phyloP scores from a whole-genome alignment of 2,113 vertebrate species.

The Cynocephalus volans region DNA sequence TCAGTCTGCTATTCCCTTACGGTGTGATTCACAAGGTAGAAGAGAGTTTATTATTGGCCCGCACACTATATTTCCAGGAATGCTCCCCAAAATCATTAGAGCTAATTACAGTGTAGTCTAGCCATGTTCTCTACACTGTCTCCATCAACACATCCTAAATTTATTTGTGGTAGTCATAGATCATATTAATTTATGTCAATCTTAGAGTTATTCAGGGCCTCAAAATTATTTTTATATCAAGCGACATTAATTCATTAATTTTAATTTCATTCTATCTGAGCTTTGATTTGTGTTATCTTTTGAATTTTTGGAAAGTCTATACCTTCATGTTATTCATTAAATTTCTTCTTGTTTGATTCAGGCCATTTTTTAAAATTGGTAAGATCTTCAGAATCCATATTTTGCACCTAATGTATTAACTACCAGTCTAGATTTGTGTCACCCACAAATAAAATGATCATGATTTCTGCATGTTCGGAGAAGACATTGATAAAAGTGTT shows the following conservation, averaged over 20 bases:
- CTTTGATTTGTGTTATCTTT: not conserved
- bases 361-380: not conserved
- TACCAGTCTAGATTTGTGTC: slow-evolving; percentile 39
- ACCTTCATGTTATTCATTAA: not conserved
- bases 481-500: not conserved
- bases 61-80: not conserved
- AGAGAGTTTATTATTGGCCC: not conserved
- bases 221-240: slow-evolving; percentile 47
- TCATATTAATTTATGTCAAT: not conserved
- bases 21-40: not conserved
- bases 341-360: slow-evolving; percentile 12
- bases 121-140: not conserved
- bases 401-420: not conserved
- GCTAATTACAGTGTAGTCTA: not conserved
- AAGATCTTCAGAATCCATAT: slow-evolving; percentile 56
- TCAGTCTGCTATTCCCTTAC: not conserved
- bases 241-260: not conserved
- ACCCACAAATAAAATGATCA: not conserved
- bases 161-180: not conserved
- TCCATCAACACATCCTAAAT: not conserved
- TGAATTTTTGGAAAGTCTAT: not conserved
- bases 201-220: not conserved
- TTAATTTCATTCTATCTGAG: not conserved
- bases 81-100: not conserved
- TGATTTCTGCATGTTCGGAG: slow-evolving; percentile 46